phyloP scores from a whole-genome alignment of 2,113 vertebrate species.

The Cyanistes caeruleus region DNA sequence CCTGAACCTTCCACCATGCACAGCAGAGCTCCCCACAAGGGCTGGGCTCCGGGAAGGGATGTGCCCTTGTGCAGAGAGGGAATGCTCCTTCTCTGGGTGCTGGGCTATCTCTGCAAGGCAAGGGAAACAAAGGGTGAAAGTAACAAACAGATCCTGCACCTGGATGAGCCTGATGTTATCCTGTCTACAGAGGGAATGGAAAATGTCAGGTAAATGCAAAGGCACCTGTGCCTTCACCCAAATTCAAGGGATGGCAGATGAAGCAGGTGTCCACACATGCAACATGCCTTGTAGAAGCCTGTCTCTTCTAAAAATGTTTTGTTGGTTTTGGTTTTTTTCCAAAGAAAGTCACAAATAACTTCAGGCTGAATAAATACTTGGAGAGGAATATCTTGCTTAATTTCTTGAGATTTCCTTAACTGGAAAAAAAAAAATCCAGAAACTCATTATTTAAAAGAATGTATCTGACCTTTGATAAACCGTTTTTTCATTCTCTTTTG shows the following conservation, averaged over 20 bases:
- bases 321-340: too few species aligned
- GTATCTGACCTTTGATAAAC: background rate
- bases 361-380: background rate
- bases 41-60: background rate
- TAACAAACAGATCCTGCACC: background rate
- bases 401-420: background rate
- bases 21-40: background rate
- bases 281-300: background rate
- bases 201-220: background rate
- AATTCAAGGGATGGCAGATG: background rate
- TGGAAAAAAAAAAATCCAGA: background rate
- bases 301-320: background rate
- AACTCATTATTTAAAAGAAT: background rate
- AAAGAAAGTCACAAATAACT: background rate
- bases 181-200: background rate
- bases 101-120: background rate
- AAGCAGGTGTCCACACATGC: background rate
- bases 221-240: background rate
- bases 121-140: background rate
- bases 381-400: background rate
- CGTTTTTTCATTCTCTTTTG: background rate
- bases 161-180: background rate
- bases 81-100: background rate
- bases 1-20: accelerated
- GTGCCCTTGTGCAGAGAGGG: background rate